Evolutionary conservation across 2,113 vertebrate species (phyloP).

Genomic region (Gnathonemus echidnorhynchus): DNA sequence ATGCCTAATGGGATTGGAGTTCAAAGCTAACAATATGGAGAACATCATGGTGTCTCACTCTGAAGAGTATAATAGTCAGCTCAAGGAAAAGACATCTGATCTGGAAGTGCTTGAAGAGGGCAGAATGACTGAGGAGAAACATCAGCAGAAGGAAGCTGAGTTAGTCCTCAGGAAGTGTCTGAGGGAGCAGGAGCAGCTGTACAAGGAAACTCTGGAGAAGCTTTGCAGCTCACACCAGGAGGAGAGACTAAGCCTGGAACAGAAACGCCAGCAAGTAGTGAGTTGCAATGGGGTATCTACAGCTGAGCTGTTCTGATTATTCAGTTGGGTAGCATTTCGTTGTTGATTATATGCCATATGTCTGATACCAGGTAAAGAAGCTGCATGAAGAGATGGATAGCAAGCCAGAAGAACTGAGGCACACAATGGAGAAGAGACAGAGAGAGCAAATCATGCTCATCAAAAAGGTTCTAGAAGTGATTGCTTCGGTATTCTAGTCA

Average conservation of each 20-base stretch:
- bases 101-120: constrained; percentile 50
- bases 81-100: constrained; percentile 59
- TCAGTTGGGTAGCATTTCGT: not conserved
- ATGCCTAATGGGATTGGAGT: constrained; percentile 52
- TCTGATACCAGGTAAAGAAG: constrained; percentile 52
- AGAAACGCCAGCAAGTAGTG: constrained; percentile 53
- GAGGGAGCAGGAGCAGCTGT: constrained; percentile 39
- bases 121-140: constrained; percentile 59
- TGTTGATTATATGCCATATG: not conserved
- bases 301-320: not conserved
- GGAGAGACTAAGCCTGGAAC: constrained; percentile 44
- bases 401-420: constrained; percentile 41
- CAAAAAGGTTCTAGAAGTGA: constrained; percentile 62
- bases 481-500: not conserved
- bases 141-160: constrained; percentile 49
- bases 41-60: constrained; percentile 56
- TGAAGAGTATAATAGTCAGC: constrained; percentile 56
- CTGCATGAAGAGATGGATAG: constrained; percentile 50
- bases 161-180: constrained; percentile 40
- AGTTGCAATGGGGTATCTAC: not conserved
- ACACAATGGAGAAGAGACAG: constrained; percentile 55
- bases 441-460: constrained; percentile 63
- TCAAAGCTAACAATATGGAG: constrained; percentile 55
- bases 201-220: not conserved
- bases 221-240: constrained; percentile 38